Evolutionary conservation across 2,113 vertebrate genomes (phyloP).

Genomic region (Psophia crepitans): DNA sequence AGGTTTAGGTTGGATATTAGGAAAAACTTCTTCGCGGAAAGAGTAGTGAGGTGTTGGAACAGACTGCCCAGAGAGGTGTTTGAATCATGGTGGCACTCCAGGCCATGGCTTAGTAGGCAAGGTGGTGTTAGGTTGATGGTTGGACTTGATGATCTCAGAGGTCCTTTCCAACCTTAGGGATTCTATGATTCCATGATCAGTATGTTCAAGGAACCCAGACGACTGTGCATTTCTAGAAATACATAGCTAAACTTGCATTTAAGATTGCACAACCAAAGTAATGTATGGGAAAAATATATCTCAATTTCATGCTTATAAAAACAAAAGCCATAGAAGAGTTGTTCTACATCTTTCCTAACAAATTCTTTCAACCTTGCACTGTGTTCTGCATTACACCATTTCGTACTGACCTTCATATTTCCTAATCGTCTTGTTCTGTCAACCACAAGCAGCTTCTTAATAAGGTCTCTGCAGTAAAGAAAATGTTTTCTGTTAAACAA

Average conservation of each 20-base stretch:
- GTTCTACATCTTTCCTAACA: not conserved
- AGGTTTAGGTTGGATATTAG: too few species aligned
- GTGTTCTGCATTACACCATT: not conserved
- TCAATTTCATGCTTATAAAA: not conserved
- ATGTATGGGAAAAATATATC: not conserved
- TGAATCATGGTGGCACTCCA: too few species aligned
- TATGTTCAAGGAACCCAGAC: too few species aligned
- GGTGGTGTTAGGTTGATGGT: too few species aligned
- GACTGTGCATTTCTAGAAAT: not conserved
- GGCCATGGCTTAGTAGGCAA: too few species aligned
- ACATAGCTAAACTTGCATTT: not conserved
- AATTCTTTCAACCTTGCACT: not conserved
- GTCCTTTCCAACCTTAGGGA: too few species aligned
- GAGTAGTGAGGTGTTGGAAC: too few species aligned
- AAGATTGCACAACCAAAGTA: not conserved
- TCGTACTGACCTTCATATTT: conserved; percentile 91
- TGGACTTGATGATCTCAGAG: too few species aligned
- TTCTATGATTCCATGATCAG: too few species aligned
- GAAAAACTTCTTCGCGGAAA: too few species aligned
- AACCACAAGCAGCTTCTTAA: conserved; percentile 93
- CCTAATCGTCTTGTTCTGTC: conserved; percentile 90
- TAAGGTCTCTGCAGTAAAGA: conserved; percentile 83
- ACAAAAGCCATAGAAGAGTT: not conserved
- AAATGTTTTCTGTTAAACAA: not conserved
- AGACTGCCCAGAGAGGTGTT: too few species aligned